Conservation (phyloP, 2,888 invertebrate species). For the Neria commutata region DNA sequence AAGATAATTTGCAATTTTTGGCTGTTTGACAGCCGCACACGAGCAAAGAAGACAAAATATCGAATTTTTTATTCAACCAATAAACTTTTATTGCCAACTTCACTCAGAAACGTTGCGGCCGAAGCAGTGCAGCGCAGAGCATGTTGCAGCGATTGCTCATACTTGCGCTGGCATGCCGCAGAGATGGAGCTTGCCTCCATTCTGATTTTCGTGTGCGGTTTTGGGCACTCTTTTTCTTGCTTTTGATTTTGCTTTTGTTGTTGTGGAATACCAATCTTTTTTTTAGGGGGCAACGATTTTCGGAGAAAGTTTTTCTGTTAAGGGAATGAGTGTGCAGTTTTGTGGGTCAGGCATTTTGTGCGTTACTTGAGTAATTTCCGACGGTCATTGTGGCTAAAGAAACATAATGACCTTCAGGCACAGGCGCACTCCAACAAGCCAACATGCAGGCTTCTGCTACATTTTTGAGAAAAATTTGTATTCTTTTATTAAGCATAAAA, state of each 20-base stretch:
- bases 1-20: background rate
- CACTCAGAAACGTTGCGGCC: constrained; percentile 24
- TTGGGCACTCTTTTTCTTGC: background rate
- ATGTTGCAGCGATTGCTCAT: constrained; percentile 30
- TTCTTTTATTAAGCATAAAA: too few species aligned
- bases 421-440: too few species aligned
- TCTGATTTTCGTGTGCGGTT: background rate
- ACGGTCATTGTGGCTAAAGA: constrained; percentile 35
- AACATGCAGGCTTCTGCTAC: too few species aligned
- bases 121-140: background rate
- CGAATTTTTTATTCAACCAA: constrained; percentile 42
- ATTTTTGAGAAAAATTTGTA: too few species aligned
- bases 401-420: too few species aligned
- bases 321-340: constrained; percentile 21
- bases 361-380: constrained; percentile 31
- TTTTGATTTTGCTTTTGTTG: background rate
- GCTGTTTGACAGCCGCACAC: background rate
- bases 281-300: constrained; percentile 13
- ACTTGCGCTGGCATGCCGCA: constrained; percentile 24
- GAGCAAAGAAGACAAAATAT: background rate
- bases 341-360: constrained; percentile 39
- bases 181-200: background rate
- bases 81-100: constrained; percentile 46
- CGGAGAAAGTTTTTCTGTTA: constrained; percentile 47
- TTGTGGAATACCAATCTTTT: constrained; percentile 10